phyloP scores from a whole-genome alignment of 2,888 invertebrate genomes.

The Uloborus plumipes region DNA sequence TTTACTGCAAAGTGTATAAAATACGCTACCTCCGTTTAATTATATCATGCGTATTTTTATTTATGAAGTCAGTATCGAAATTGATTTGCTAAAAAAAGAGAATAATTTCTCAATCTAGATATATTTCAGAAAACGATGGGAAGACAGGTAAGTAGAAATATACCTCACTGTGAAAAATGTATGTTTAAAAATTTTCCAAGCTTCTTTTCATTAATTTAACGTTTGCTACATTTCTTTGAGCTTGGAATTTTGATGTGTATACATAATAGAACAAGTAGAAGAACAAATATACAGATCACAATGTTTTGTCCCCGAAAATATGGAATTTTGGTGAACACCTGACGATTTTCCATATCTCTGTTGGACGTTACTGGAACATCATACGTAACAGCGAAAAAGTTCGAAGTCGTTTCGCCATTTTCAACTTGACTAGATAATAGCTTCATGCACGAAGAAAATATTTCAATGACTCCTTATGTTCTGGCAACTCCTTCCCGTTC shows the following conservation, averaged over 20 bases:
- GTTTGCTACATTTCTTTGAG: conserved; percentile 16
- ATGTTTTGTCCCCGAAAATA: conserved; percentile 33
- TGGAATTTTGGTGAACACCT: conserved; percentile 6
- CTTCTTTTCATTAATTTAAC: conserved; percentile 10
- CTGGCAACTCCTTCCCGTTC: conserved; percentile 53
- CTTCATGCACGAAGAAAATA: neutral
- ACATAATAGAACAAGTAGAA: conserved; percentile 33
- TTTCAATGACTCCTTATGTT: conserved; percentile 40
- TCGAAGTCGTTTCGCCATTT: neutral
- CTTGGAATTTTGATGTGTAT: conserved; percentile 27
- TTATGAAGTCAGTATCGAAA: conserved; percentile 11
- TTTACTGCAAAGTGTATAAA: too few relatives aligned
- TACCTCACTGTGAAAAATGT: conserved; percentile 14
- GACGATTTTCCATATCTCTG: neutral
- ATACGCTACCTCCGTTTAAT: too few relatives aligned
- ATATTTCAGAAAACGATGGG: conserved; percentile 24
- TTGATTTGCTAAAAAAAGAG: neutral
- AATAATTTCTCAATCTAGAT: neutral
- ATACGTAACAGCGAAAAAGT: neutral
- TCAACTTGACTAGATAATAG: conserved; percentile 41
- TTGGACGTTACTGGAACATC: conserved; percentile 12
- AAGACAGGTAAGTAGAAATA: conserved; percentile 47
- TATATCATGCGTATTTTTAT: neutral
- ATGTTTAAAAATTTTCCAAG: conserved; percentile 7
- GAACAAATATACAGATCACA: conserved; percentile 57